Percentiles rank a stretch among this genome's conserved stretches.
phyloP scores from a whole-genome alignment of 2,113 vertebrate genomes.

The Myrmophylax atrothorax region DNA sequence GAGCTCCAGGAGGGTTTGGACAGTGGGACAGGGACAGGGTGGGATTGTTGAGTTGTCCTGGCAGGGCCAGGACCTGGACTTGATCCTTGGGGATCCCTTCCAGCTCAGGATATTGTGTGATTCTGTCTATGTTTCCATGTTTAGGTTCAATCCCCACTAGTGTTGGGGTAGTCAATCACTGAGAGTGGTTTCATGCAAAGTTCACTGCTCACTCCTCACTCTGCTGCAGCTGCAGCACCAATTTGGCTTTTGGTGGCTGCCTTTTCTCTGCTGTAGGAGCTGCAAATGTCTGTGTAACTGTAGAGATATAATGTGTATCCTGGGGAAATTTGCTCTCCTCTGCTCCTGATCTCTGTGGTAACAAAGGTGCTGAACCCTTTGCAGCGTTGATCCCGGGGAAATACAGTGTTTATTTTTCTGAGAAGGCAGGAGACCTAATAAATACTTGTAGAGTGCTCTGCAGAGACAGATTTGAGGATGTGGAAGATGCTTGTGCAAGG shows the following conservation, averaged over 20 bases:
- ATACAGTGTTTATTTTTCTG: neutral
- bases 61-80: neutral
- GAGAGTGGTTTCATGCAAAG: neutral
- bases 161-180: neutral
- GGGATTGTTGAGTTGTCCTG: neutral
- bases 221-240: neutral
- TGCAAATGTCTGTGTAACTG: accelerated
- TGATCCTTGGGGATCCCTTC: neutral
- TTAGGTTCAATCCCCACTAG: neutral
- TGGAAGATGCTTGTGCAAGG: neutral
- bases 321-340: neutral
- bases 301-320: accelerated
- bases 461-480: neutral
- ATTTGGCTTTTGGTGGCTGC: neutral
- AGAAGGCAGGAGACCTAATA: neutral
- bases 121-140: neutral
- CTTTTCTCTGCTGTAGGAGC: neutral
- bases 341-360: neutral
- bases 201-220: neutral
- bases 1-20: neutral
- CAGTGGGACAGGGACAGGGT: neutral
- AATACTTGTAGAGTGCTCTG: neutral
- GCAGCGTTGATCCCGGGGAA: neutral
- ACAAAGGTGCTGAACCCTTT: neutral
- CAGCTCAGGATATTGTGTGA: neutral